Conservation (phyloP, 2,888 invertebrate species). For the Ophion ellenae region DNA sequence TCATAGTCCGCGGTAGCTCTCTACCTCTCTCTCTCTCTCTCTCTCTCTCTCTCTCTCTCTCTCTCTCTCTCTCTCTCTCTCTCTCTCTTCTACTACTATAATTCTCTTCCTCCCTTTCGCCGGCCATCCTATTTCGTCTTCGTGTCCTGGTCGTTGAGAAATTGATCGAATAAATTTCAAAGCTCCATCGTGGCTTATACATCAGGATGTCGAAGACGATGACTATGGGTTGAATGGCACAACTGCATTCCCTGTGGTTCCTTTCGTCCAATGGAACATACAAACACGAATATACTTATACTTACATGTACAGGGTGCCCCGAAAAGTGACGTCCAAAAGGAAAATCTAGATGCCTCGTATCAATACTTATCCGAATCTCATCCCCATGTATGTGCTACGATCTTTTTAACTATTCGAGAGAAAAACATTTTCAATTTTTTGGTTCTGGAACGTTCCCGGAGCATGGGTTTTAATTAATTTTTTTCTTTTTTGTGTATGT, state of each 20-base stretch:
- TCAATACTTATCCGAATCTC: too few species aligned
- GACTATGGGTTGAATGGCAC: conserved; percentile 63
- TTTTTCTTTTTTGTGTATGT: too few species aligned
- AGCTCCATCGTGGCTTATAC: conserved; percentile 66
- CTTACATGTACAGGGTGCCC: background rate
- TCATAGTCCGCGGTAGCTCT: conserved; percentile 33
- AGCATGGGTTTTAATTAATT: too few species aligned
- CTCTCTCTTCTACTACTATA: background rate
- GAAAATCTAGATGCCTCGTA: too few species aligned
- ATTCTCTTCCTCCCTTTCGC: background rate
- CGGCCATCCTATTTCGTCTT: conserved; percentile 24
- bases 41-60: background rate
- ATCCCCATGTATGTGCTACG: too few species aligned
- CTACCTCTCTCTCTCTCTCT: background rate
- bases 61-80: background rate
- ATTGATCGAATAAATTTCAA: conserved; percentile 76
- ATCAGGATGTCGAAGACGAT: conserved; percentile 17
- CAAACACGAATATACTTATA: background rate
- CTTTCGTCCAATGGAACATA: conserved; percentile 31
- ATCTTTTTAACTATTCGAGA: too few species aligned
- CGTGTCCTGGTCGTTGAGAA: conserved; percentile 56
- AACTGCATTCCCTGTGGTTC: background rate
- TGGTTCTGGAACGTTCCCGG: too few species aligned
- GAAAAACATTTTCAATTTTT: too few species aligned
- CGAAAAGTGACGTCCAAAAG: too few species aligned